Percentiles rank a stretch among this genome's conserved stretches.
These are phyloP conservation scores for Macrotrachela quadricornifera DNA, from an alignment of 1,140 invertebrate genomes.

Conservation along the genomic window DNA sequence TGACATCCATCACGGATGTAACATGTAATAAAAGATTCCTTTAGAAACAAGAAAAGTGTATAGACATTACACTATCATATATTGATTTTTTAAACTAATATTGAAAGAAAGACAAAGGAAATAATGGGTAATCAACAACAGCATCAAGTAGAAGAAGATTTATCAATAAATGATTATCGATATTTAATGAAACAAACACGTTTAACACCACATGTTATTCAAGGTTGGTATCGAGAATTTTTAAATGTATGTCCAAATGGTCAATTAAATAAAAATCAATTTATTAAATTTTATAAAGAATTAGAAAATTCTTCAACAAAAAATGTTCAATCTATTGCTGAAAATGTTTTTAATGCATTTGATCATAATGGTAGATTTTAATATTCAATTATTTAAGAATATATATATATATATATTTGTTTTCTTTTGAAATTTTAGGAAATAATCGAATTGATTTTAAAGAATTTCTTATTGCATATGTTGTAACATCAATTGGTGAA, in stretches of 20 bases:
- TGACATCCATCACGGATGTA: no score
- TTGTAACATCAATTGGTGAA: background rate
- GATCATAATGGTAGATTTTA: background rate
- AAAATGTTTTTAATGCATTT: background rate
- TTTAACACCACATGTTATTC: background rate
- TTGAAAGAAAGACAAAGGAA: no score
- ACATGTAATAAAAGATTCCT: no score
- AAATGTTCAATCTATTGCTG: background rate
- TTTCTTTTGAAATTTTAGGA: background rate
- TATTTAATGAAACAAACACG: background rate
- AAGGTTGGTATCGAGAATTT: background rate
- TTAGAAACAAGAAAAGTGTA: no score
- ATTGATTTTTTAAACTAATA: no score
- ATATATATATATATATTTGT: no score
- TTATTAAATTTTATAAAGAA: background rate
- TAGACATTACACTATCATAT: no score
- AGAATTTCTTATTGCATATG: background rate
- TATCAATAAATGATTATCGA: no score
- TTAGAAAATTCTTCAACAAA: background rate
- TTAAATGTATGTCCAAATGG: background rate
- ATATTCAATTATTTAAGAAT: no score
- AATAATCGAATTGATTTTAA: background rate
- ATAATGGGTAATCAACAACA: no score
- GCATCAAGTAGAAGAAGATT: no score
- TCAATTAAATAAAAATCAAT: background rate